A percentile compares a stretch with the other conserved stretches of the same genome.
Conservation (phyloP, 2,888 invertebrate genomes). For the Autographa gamma region DNA sequence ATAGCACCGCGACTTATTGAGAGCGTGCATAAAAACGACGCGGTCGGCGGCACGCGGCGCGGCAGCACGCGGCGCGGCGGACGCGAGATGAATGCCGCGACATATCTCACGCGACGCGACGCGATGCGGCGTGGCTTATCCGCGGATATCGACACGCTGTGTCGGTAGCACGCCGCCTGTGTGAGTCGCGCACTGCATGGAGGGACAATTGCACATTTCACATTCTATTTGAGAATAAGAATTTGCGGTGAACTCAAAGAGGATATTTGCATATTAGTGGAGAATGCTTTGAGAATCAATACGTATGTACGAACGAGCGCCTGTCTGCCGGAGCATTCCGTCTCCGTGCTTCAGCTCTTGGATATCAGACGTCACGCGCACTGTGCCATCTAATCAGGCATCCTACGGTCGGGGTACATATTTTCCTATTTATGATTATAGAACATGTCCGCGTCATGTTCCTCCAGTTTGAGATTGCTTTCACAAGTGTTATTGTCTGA, state of each 20-base stretch:
- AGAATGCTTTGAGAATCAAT: slow-evolving; percentile 21
- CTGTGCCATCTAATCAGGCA: background rate
- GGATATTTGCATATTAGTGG: slow-evolving; percentile 5
- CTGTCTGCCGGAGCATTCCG: background rate
- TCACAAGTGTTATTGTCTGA: no score
- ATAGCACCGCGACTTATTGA: slow-evolving; percentile 28
- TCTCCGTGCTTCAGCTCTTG: background rate
- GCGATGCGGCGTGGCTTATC: slow-evolving; percentile 19
- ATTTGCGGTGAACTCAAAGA: slow-evolving; percentile 6
- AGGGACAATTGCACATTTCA: slow-evolving; percentile 24
- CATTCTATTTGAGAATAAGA: slow-evolving; percentile 25
- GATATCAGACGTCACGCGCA: background rate
- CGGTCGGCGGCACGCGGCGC: background rate
- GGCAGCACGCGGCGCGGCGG: background rate
- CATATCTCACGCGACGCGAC: slow-evolving; percentile 15
- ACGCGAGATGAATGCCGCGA: slow-evolving; percentile 27
- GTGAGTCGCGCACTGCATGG: background rate
- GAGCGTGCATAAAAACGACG: slow-evolving; percentile 15
- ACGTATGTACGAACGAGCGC: background rate
- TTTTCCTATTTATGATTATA: background rate
- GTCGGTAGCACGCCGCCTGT: slow-evolving; percentile 11
- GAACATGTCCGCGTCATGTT: background rate
- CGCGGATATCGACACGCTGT: slow-evolving; percentile 17
- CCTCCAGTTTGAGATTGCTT: no score
- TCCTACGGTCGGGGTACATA: background rate